Conservation (phyloP, 2,113 vertebrate genomes). For the Pungitius pungitius region DNA sequence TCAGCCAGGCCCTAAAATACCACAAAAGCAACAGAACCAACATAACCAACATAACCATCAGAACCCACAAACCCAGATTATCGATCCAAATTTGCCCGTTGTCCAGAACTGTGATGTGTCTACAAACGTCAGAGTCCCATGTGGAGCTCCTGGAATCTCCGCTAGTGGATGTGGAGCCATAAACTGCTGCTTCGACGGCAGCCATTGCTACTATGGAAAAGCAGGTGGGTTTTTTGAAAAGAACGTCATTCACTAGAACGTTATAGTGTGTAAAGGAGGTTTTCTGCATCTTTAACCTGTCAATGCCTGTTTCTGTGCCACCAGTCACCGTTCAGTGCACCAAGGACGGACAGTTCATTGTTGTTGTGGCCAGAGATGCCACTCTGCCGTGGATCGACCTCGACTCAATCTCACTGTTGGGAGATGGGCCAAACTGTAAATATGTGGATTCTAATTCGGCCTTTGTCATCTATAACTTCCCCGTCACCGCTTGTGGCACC, state of each 20-base stretch:
- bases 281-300: not conserved
- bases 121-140: slow-evolving; percentile 39
- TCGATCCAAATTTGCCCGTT: not conserved
- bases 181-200: slow-evolving; percentile 65
- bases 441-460: slow-evolving; percentile 58
- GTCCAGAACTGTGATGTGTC: slow-evolving; percentile 40
- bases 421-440: slow-evolving; percentile 39
- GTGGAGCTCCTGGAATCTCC: slow-evolving; percentile 41
- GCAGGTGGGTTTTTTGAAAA: slow-evolving; percentile 51
- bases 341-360: slow-evolving; percentile 72
- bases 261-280: not conserved
- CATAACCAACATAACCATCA: no score
- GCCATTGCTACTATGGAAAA: slow-evolving; percentile 66
- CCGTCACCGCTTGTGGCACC: slow-evolving; percentile 71
- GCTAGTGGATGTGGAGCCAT: slow-evolving; percentile 38
- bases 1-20: no score
- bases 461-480: slow-evolving; percentile 75
- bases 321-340: slow-evolving; percentile 78
- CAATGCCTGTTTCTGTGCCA: slow-evolving; percentile 22
- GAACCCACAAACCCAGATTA: no score
- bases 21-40: no score
- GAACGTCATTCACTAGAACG: not conserved
- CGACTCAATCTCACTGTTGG: slow-evolving; percentile 45
- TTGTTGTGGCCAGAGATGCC: slow-evolving; percentile 69
- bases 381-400: slow-evolving; percentile 69